A percentile compares a stretch with the other conserved stretches of the same genome.
phyloP scores from a whole-genome alignment of 2,888 invertebrate genomes.

The Anorthoa munda region DNA sequence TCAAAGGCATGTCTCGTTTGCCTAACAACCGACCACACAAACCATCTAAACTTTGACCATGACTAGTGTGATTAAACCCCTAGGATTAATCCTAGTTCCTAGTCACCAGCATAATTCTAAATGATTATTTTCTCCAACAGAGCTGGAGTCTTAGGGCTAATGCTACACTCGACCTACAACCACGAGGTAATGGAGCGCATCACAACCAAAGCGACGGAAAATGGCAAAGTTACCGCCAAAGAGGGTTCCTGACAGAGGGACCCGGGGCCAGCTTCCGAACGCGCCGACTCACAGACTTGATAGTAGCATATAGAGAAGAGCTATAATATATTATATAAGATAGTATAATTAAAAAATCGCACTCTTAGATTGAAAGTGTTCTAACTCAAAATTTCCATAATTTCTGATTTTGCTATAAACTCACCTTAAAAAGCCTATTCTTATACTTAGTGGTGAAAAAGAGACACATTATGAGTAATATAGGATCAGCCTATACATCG shows the following conservation, averaged over 20 bases:
- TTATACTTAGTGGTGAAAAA: too few relatives aligned
- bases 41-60: too few relatives aligned
- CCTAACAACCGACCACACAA: too few relatives aligned
- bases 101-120: neutral
- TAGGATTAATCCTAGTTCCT: too few relatives aligned
- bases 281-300: slow-evolving; percentile 40
- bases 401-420: too few relatives aligned
- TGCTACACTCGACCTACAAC: slow-evolving; percentile 99
- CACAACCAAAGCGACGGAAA: slow-evolving; percentile 83
- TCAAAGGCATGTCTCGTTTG: too few relatives aligned
- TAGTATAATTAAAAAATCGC: slow-evolving; percentile 24
- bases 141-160: slow-evolving; percentile 97
- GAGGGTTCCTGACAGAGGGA: slow-evolving; percentile 80
- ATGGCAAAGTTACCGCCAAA: slow-evolving; percentile 78
- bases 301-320: slow-evolving; percentile 27
- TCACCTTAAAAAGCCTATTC: too few relatives aligned
- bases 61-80: too few relatives aligned
- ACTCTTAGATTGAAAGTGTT: too few relatives aligned
- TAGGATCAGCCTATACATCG: too few relatives aligned
- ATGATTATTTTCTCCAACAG: slow-evolving; percentile 81
- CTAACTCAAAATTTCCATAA: too few relatives aligned
- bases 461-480: too few relatives aligned
- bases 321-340: slow-evolving; percentile 49
- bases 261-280: slow-evolving; percentile 29
- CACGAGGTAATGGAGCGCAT: slow-evolving; percentile 96